These are phyloP conservation scores for Drosophila leonis DNA, from an alignment of 2,888 invertebrate genomes.

Conservation along the genomic window DNA sequence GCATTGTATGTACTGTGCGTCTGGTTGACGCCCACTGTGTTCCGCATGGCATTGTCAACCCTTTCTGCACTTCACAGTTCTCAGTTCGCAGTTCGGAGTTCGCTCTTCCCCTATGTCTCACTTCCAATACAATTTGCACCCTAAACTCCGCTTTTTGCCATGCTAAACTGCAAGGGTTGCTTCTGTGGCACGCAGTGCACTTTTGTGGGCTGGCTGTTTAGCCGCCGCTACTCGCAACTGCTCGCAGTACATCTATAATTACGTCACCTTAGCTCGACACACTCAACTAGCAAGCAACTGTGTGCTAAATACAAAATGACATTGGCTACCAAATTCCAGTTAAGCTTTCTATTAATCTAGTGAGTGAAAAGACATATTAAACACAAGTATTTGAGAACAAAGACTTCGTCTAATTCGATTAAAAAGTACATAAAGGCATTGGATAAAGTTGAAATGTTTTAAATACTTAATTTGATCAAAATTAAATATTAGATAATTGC, in stretches of 20 bases:
- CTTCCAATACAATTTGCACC: slow-evolving; percentile 26
- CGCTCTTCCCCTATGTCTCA: not conserved
- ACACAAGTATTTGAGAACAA: not conserved
- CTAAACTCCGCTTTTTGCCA: slow-evolving; percentile 24
- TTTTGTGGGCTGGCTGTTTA: slow-evolving; percentile 60
- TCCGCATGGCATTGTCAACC: slow-evolving; percentile 42
- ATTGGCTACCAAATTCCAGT: not conserved
- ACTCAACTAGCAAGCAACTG: slow-evolving; percentile 6
- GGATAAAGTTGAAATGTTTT: too few species aligned
- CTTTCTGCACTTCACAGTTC: slow-evolving; percentile 37
- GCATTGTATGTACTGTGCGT: slow-evolving; percentile 29
- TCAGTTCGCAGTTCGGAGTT: slow-evolving; percentile 9
- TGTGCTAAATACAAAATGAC: slow-evolving; percentile 11
- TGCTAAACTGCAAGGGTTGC: slow-evolving; percentile 56
- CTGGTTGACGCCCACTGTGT: slow-evolving; percentile 56
- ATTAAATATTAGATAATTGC: too few species aligned
- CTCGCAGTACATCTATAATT: slow-evolving; percentile 76
- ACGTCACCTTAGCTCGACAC: slow-evolving; percentile 68
- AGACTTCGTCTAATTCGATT: too few species aligned
- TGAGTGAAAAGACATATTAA: not conserved
- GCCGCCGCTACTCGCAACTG: slow-evolving; percentile 15
- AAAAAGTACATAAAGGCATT: too few species aligned
- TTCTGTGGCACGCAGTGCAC: slow-evolving; percentile 62
- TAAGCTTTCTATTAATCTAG: slow-evolving; percentile 5
- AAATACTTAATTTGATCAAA: too few species aligned